Conservation (phyloP, 2,797 vertebrate genomes). For the Myotis daubentonii region DNA sequence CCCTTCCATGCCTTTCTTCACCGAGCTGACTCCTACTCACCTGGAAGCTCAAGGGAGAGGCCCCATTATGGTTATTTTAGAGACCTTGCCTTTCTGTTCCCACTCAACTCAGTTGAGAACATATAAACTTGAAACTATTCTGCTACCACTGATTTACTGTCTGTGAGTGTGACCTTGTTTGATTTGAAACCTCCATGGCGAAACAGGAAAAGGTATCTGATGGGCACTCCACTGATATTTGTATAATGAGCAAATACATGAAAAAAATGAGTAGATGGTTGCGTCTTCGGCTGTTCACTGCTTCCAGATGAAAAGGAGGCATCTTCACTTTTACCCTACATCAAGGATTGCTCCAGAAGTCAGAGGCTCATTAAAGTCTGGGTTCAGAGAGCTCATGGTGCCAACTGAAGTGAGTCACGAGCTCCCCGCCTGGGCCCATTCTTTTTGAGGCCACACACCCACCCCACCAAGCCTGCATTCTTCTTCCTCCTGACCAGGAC, state of each 20-base stretch:
- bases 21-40: neutral
- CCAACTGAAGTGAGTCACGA: neutral
- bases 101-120: neutral
- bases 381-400: neutral
- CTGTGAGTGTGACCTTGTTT: neutral
- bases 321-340: neutral
- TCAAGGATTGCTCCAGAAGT: neutral
- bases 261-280: neutral
- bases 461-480: neutral
- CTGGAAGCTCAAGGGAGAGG: neutral
- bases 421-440: neutral
- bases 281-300: neutral
- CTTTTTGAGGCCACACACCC: neutral
- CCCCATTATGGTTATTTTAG: neutral
- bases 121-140: neutral
- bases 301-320: neutral
- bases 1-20: neutral
- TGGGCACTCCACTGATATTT: neutral
- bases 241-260: neutral
- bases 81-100: neutral
- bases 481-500: neutral
- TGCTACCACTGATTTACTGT: neutral
- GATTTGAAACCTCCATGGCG: neutral
- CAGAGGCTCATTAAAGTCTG: neutral
- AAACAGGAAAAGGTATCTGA: neutral